A percentile compares a stretch with the other conserved stretches of the same genome.
These are phyloP conservation scores for Apodemia hepburni DNA, from an alignment of 2,888 invertebrate species.

Conservation along the genomic window DNA sequence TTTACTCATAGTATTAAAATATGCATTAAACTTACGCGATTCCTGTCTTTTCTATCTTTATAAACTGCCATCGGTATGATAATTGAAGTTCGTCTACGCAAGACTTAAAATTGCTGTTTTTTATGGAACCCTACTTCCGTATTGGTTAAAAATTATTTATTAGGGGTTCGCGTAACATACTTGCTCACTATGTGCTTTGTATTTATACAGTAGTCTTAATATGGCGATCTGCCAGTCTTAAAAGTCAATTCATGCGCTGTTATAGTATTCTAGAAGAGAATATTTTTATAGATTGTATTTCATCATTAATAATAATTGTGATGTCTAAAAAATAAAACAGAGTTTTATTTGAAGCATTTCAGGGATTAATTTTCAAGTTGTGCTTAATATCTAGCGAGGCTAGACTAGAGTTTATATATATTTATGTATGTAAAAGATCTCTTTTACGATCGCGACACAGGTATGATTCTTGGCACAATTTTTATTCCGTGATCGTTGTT, in stretches of 20 bases:
- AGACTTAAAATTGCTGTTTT: constrained; percentile 36
- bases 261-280: constrained; percentile 52
- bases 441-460: constrained; percentile 14
- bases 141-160: constrained; percentile 41
- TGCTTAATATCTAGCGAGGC: constrained; percentile 72
- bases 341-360: constrained; percentile 78
- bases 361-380: constrained; percentile 68
- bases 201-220: constrained; percentile 56
- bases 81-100: constrained; percentile 32
- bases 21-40: constrained; percentile 21
- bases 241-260: constrained; percentile 70
- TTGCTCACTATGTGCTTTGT: constrained; percentile 73
- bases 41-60: constrained; percentile 8
- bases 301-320: constrained; percentile 70
- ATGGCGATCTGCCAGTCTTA: constrained; percentile 41
- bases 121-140: constrained; percentile 19
- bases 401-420: constrained; percentile 49
- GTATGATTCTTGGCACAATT: constrained; percentile 49
- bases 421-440: constrained; percentile 30
- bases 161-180: constrained; percentile 50
- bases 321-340: constrained; percentile 72
- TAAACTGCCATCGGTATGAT: background rate
- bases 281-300: constrained; percentile 72
- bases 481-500: constrained; percentile 46
- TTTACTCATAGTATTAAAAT: background rate